Evolutionary conservation across 2,888 invertebrate species (phyloP).

Genomic region (Phengaris alcon): DNA sequence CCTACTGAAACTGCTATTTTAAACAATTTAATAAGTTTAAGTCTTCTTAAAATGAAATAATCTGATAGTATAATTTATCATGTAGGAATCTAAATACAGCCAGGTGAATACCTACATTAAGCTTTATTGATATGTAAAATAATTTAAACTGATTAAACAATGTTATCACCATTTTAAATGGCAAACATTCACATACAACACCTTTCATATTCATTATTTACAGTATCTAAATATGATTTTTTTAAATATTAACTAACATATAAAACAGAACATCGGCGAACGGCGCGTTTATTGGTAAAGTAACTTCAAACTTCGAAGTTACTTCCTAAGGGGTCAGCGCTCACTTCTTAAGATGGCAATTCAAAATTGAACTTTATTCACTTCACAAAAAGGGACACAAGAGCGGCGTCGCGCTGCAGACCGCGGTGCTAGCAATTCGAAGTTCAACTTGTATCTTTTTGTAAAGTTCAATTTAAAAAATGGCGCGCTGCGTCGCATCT

Average conservation of each 20-base stretch:
- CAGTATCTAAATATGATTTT: background rate
- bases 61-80: background rate
- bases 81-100: background rate
- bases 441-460: no score
- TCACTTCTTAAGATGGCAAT: no score
- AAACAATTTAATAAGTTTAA: background rate
- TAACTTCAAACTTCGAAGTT: background rate
- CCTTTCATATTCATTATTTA: background rate
- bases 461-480: no score
- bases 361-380: no score
- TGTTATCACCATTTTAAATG: background rate
- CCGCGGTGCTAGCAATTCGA: no score
- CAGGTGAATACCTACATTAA: background rate
- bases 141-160: background rate
- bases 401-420: no score
- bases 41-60: background rate
- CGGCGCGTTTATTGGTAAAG: background rate
- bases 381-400: no score
- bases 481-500: no score
- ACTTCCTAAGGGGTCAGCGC: background rate
- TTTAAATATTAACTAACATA: background rate
- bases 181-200: background rate
- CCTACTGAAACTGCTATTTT: background rate
- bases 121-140: background rate
- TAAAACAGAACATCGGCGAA: background rate